Conservation (phyloP, 2,888 invertebrate genomes). For the Leucozona laternaria region DNA sequence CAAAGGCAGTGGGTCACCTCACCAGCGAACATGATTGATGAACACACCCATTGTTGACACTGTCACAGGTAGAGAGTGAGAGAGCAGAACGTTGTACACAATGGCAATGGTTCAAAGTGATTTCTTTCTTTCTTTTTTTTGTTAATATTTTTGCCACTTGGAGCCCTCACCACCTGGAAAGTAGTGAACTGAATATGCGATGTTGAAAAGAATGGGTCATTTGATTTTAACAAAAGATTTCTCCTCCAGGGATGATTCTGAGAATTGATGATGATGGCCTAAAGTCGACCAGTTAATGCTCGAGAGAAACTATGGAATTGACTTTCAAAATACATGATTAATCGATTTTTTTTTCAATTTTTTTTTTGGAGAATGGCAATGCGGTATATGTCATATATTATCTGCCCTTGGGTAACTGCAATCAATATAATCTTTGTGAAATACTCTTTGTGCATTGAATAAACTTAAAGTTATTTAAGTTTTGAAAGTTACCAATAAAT, state of each 20-base stretch:
- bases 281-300: constrained; percentile 5
- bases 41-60: constrained; percentile 67
- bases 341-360: background rate
- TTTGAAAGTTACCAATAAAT: too few relatives aligned
- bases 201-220: constrained; percentile 20
- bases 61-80: constrained; percentile 47
- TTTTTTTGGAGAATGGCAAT: background rate
- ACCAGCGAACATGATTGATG: constrained; percentile 63
- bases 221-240: constrained; percentile 36
- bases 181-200: constrained; percentile 6
- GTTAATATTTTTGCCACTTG: background rate
- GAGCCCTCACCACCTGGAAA: background rate
- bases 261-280: constrained; percentile 33
- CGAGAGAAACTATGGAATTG: constrained; percentile 11
- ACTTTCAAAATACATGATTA: constrained; percentile 27
- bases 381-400: background rate
- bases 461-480: background rate
- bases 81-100: background rate
- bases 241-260: constrained; percentile 26
- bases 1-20: constrained; percentile 51
- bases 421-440: background rate
- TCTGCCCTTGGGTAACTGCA: background rate
- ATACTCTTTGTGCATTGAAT: background rate
- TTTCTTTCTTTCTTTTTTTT: constrained; percentile 26
- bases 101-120: constrained; percentile 45